Conservation (phyloP, 2,113 vertebrate genomes). For the Tylochromis polylepis region DNA sequence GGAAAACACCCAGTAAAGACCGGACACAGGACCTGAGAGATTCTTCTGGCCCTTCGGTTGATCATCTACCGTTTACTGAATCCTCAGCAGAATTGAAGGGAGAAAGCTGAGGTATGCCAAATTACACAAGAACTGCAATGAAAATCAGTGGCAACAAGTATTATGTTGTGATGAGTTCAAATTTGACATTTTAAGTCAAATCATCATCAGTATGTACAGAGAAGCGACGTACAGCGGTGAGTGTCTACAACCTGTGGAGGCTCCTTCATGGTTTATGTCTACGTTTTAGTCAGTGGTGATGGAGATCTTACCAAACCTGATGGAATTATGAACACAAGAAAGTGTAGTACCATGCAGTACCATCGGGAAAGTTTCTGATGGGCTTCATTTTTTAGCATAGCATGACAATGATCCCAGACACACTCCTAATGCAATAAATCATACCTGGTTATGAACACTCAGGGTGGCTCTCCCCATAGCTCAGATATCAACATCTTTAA, state of each 20-base stretch:
- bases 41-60: neutral
- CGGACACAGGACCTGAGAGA: neutral
- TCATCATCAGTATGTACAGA: neutral
- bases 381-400: neutral
- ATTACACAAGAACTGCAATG: neutral
- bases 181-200: neutral
- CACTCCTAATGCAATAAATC: neutral
- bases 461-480: neutral
- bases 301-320: neutral
- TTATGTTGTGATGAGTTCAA: neutral
- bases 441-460: neutral
- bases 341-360: neutral
- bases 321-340: neutral
- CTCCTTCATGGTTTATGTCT: neutral
- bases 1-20: neutral
- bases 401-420: fast-evolving
- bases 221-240: neutral
- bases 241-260: neutral
- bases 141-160: neutral
- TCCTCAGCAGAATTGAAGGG: neutral
- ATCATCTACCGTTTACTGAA: neutral
- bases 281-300: fast-evolving
- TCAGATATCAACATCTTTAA: neutral
- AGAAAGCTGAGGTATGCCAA: neutral
- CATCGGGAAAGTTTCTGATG: neutral